Evolutionary conservation across 2,797 vertebrate genomes (phyloP).

Genomic region (Numenius phaeopus): DNA sequence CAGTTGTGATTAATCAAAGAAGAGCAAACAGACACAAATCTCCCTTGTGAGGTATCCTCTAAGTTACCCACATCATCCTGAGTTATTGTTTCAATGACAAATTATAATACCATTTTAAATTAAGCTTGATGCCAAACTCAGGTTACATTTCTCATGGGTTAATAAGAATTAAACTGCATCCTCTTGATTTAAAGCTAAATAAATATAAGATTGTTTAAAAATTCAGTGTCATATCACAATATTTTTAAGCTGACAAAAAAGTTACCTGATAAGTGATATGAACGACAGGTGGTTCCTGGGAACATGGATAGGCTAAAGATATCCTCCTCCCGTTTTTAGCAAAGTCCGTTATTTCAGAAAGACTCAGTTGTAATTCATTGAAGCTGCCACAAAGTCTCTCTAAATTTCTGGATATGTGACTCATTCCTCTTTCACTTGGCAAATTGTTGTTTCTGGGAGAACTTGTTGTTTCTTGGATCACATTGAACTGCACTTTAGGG

Average conservation of each 20-base stretch:
- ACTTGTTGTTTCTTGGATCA: conserved; percentile 57
- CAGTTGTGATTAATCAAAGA: not conserved
- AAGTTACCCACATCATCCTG: not conserved
- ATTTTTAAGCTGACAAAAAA: not conserved
- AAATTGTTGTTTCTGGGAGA: conserved; percentile 71
- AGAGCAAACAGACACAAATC: not conserved
- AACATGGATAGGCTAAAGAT: conserved; percentile 80
- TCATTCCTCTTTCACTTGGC: conserved; percentile 75
- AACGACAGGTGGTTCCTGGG: conserved; percentile 85
- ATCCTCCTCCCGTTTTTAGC: conserved; percentile 87
- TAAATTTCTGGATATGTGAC: conserved; percentile 86
- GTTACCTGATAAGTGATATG: conserved; percentile 91
- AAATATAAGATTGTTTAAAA: not conserved
- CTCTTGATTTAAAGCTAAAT: not conserved
- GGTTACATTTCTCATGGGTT: not conserved
- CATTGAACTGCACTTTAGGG: conserved; percentile 73
- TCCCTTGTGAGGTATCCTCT: not conserved
- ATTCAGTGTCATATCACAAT: not conserved
- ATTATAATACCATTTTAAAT: not conserved
- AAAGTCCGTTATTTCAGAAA: conserved; percentile 86
- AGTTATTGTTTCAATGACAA: not conserved
- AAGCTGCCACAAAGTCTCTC: conserved; percentile 88
- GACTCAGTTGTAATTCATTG: conserved; percentile 86
- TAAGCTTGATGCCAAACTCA: not conserved
- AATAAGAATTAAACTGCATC: not conserved